Conservation (phyloP, 2,888 invertebrate species). For the Anthophora plumipes region DNA sequence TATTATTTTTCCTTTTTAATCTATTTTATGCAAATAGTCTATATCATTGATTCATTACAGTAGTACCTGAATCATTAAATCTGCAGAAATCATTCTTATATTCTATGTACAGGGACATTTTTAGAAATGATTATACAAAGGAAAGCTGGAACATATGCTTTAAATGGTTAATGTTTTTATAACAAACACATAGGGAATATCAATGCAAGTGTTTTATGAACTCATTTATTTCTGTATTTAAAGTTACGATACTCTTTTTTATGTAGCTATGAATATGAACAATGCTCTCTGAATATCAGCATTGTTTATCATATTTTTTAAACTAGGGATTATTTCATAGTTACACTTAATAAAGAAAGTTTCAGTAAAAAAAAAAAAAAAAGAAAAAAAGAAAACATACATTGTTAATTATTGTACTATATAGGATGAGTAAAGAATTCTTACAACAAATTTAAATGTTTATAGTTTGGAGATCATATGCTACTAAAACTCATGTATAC, state of each 20-base stretch:
- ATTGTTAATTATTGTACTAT: conserved; percentile 69
- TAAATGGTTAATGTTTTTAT: conserved; percentile 22
- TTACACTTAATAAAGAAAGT: conserved; percentile 59
- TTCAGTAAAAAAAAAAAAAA: conserved; percentile 51
- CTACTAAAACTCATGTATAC: conserved; percentile 50
- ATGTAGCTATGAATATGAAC: not conserved
- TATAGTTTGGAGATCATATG: conserved; percentile 38
- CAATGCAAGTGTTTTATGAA: conserved; percentile 11
- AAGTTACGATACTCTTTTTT: not conserved
- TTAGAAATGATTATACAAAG: conserved; percentile 23
- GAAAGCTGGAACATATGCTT: conserved; percentile 31
- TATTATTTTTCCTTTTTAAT: conserved; percentile 53
- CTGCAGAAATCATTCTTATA: conserved; percentile 69
- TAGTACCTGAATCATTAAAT: conserved; percentile 75
- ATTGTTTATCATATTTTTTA: conserved; percentile 68
- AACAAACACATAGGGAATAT: conserved; percentile 2
- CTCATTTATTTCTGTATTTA: not conserved
- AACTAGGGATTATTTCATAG: conserved; percentile 43
- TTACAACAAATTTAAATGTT: conserved; percentile 39
- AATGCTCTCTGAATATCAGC: conserved; percentile 56
- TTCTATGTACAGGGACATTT: conserved; percentile 51
- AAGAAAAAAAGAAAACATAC: conserved; percentile 25
- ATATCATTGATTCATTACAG: conserved; percentile 72
- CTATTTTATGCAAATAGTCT: conserved; percentile 50
- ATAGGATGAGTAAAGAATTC: conserved; percentile 39